Base-by-base conservation (phyloP, 2,888 invertebrate species). In the Caenorhabditis doughertyi region DNA sequence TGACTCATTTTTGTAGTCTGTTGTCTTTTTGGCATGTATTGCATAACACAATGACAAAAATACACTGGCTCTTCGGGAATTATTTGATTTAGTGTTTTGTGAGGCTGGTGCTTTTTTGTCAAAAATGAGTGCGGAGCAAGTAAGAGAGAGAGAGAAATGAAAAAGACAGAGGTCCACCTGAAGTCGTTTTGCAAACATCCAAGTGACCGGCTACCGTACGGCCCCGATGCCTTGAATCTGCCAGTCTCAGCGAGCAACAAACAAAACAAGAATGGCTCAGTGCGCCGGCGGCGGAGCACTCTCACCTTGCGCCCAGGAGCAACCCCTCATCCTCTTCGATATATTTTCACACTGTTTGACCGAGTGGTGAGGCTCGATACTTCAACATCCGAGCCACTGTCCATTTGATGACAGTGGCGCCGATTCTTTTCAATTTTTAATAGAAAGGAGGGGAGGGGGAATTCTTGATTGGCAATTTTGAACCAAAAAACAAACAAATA, bases 311-410 rank as follows among this genome's bases (percentile, higher is more conserved):
- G 42, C 44, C 44, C 27, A 35, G 21, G 62, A 68, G 73, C 70
- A 44, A 49, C 65, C 71, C 35, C 58, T 18, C 65, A 65, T 60
- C 35, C 21, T 51, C 29, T 67, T 62, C 53, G 49, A 53, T 64
- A 51, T 76, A 76, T 76, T 76, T 81, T 76, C 81, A 81, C 81
- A 81, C 81, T 81, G 76, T 81, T 81, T 81, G 81, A 81, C 80
- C 73, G 80, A 9, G 39, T 39, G 39, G 80, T 68, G 80, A n/a
- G n/a, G 72, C 70, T 18, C 81, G 70, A 81, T 81, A 81, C 81
- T 81, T 81, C 70, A 81, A 79, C 79, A 71, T 49, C 16, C 25
- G 62, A 76, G 76, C 68, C 68, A 76, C 68, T 71, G 64, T 71
- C 56, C 68, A 29, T 25, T 29, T 39, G 51, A 42, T 56, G 60